phyloP scores from a whole-genome alignment of 2,888 invertebrate species.

The Leptothorax acervorum region DNA sequence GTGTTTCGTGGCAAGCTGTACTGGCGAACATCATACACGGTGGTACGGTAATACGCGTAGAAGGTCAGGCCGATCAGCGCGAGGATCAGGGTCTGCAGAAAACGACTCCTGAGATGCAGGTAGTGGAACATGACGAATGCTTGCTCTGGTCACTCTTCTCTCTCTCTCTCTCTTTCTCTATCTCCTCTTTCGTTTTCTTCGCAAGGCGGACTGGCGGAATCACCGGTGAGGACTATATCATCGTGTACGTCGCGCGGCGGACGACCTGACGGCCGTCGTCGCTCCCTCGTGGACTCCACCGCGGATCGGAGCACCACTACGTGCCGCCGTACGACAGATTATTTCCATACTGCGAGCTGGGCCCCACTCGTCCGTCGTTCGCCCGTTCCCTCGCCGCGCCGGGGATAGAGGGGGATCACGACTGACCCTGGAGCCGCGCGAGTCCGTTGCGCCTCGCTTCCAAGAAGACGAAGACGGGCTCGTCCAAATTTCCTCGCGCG shows the following conservation, averaged over 20 bases:
- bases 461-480: constrained; percentile 16
- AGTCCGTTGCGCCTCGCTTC: constrained; percentile 6
- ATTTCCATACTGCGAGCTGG: constrained; percentile 66
- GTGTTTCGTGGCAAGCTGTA: constrained; percentile 70
- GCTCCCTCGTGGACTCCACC: constrained; percentile 33
- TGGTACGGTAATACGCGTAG: constrained; percentile 82
- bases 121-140: constrained; percentile 74
- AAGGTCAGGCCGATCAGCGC: constrained; percentile 81
- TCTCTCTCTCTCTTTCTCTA: constrained; percentile 13
- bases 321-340: constrained; percentile 42
- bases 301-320: constrained; percentile 18
- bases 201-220: neutral
- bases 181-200: neutral
- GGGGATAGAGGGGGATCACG: neutral
- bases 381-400: constrained; percentile 7
- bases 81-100: constrained; percentile 80
- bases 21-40: constrained; percentile 77
- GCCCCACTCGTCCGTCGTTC: neutral
- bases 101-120: constrained; percentile 81
- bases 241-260: neutral
- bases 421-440: constrained; percentile 1
- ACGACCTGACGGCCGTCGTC: constrained; percentile 50
- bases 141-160: constrained; percentile 27
- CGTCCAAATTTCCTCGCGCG: neutral
- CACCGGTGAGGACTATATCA: constrained; percentile 16